phyloP scores from a whole-genome alignment of 2,797 vertebrate genomes.

The Peromyscus melanophrys region DNA sequence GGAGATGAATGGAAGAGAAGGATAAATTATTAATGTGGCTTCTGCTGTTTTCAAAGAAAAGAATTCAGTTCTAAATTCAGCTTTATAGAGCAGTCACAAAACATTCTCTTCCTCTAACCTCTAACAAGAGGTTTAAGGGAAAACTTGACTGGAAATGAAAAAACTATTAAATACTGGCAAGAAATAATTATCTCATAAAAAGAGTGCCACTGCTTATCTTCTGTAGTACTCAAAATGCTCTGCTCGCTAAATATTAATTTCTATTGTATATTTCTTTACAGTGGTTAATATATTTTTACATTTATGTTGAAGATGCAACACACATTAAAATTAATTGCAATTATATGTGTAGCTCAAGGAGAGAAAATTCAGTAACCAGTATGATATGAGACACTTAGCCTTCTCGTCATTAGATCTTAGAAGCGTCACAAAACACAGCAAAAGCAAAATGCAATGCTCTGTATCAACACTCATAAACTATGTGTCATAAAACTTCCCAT shows the following conservation, averaged over 20 bases:
- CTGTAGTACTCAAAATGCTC: conserved; percentile 31
- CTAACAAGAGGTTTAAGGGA: conserved; percentile 46
- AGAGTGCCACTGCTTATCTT: not conserved
- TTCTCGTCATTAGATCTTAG: not conserved
- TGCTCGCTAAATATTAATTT: conserved; percentile 33
- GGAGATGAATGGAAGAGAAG: conserved; percentile 43
- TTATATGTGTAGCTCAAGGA: conserved; percentile 34
- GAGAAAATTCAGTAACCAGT: not conserved
- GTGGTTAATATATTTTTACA: conserved; percentile 9
- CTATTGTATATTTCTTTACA: conserved; percentile 27
- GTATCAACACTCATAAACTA: not conserved
- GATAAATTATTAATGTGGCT: conserved; percentile 55
- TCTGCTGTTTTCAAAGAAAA: conserved; percentile 62
- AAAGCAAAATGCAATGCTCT: conserved; percentile 22
- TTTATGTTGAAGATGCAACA: not conserved
- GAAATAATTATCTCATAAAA: conserved; percentile 35
- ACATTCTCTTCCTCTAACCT: not conserved
- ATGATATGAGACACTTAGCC: not conserved
- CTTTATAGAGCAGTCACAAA: conserved; percentile 15
- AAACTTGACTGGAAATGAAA: not conserved
- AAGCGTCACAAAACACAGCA: not conserved
- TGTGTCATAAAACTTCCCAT: conserved; percentile 19
- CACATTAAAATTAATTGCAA: not conserved
- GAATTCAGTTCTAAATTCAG: conserved; percentile 16
- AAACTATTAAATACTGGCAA: not conserved